Evolutionary conservation across 1,140 invertebrate genomes (phyloP), one percentile per base, ranked within the genome.

Genomic region (Schlechtendalia chinensis): DNA sequence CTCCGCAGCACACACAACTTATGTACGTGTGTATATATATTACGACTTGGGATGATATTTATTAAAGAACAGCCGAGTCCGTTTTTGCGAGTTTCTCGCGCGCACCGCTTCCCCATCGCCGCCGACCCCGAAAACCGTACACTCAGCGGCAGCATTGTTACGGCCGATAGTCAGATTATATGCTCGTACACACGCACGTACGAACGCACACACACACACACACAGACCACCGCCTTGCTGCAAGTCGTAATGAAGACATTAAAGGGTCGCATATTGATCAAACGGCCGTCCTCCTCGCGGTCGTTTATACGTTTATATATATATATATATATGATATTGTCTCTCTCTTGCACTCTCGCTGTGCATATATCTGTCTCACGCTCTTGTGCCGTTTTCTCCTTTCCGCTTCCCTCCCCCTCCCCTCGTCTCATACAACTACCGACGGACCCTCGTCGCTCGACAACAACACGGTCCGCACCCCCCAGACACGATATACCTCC

Each of bases 211-310:
- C n/a, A n/a, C n/a, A n/a, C 47, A 67, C 32, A 67, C 45, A 39
- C 32, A 39, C 32, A 39, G 3, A 39, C 32, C 32, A 27, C 67
- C 47, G 47, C 69, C 27, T 47, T 32, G 47, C 47, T 32, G 47
- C 47, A 29, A 63, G 53, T 63, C 75, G 75, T 79, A 79, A 79
- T 79, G 75, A 79, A 79, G 75, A 79, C 75, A 63, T 79, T 79
- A 79, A 79, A 79, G 75, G 75, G 75, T 79, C 75, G 75, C 75
- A 79, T 79, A 79, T 79, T 79, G 75, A 79, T 72, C 69, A 72
- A 72, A 72, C 69, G 69, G 69, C 24, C 69, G 69, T 72, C 27
- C 50, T 47, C 69, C 47, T 72, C 47, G 45, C 67, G 32, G 69
- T 29, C 69, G 50, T 72, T 54, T n/a, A 5, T 54, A 16, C 16